Evolutionary conservation across 2,797 vertebrate genomes (phyloP).

Genomic region (Coracias cyanogaster): DNA sequence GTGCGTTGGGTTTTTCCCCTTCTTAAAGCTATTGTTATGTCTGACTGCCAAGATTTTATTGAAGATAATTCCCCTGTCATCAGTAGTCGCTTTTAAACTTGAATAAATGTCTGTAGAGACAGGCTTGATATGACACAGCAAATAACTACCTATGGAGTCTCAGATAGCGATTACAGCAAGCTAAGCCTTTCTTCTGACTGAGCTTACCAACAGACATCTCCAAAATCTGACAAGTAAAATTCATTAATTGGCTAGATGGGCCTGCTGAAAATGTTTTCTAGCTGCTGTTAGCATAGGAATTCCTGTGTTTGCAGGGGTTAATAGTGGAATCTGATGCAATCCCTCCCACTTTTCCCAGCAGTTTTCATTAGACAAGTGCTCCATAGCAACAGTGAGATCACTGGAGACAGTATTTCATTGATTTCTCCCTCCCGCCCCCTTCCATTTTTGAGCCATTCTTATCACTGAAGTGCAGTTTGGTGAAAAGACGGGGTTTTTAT

Average conservation of each 20-base stretch:
- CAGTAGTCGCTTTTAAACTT: neutral
- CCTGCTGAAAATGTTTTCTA: constrained; percentile 19
- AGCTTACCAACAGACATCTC: neutral
- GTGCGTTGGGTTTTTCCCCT: neutral
- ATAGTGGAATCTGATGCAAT: constrained; percentile 80
- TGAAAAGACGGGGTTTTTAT: constrained; percentile 75
- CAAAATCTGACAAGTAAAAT: neutral
- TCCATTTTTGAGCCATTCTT: constrained; percentile 80
- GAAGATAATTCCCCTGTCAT: constrained; percentile 29
- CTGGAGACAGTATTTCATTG: constrained; percentile 83
- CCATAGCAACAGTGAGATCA: constrained; percentile 89
- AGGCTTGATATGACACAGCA: constrained; percentile 63
- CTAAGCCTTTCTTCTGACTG: neutral
- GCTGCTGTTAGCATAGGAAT: constrained; percentile 29
- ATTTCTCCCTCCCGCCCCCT: constrained; percentile 78
- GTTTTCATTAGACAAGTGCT: constrained; percentile 81
- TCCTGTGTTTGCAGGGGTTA: constrained; percentile 74
- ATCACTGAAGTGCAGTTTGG: constrained; percentile 77
- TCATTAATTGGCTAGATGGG: neutral
- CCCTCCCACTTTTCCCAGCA: constrained; percentile 76
- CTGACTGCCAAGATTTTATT: constrained; percentile 21
- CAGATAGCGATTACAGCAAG: neutral
- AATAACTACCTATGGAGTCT: neutral
- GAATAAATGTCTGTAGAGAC: neutral
- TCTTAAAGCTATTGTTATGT: neutral